Evolutionary conservation across 2,113 vertebrate genomes (phyloP), one percentile per base, ranked within the genome.

Genomic region (Ardeotis arabs): DNA sequence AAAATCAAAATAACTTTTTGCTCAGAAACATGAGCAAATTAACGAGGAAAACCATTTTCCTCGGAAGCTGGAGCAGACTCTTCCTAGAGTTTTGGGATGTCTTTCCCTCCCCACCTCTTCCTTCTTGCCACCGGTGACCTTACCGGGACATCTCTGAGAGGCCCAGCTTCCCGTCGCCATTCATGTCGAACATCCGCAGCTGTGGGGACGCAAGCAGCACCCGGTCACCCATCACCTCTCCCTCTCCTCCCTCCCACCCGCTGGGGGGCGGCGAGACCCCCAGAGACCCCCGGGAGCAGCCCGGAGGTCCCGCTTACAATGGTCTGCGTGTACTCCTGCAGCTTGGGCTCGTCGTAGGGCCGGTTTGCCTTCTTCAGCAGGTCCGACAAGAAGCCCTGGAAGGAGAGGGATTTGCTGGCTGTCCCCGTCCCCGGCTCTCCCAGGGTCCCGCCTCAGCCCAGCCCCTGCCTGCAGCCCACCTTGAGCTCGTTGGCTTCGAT

Each of bases 401-500:
- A 76, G 55, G 50, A 90, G 45, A 74, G 8, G 25, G 47, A 31
- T 47, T 41, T 10, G 27, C 39, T 60, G 58, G 33, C 27, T 78
- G 62, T 70, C 37, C 45, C 55, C 3, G 1, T 31, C 27, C 35
- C 44, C 0, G 0, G 19, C 6, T 14, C 23, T 59, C 44, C 35
- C 45, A 4, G 63, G 68, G 45, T 78, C 37, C 37, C 15, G 2
- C 15, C 76, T 44, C 60, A 75, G 39, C 90, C 49, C 74, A 14
- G 4, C 66, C 44, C 4, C 0, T 6, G 19, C 67, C 76, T 11
- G 1, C 72, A 73, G 55, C 98, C 95, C 98, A 99, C 99, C 99
- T 99, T 99, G 80, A 99, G 98, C 97, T 99, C 99, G 4, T 99
- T 99, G 35, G 99, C 99, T 95, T 99, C 99, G 4, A 99, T 99